Percentiles rank a stretch among this genome's conserved stretches.
phyloP scores from a whole-genome alignment of 1,140 invertebrate genomes.

The Carposina sasakii region DNA sequence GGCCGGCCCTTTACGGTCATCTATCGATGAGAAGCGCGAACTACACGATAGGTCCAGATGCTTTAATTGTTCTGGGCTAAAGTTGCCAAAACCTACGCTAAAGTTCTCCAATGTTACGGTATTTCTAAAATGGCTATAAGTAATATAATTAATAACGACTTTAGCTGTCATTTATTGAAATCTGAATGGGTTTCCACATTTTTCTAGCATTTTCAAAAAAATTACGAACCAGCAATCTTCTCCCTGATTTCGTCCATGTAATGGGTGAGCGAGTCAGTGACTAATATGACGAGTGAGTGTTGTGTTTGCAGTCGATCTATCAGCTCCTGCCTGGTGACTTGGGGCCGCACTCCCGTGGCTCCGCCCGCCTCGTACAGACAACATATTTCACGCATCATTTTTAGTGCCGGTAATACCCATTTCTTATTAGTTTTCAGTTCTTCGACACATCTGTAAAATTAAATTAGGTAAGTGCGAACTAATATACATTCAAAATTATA shows the following conservation, averaged over 20 bases:
- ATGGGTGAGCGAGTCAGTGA: constrained; percentile 92
- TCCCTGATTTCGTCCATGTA: constrained; percentile 91
- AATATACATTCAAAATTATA: background rate
- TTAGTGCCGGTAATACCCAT: constrained; percentile 95
- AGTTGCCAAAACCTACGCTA: no score
- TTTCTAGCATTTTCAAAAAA: no score
- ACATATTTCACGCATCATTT: constrained; percentile 97
- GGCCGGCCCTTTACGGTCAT: no score
- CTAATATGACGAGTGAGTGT: constrained; percentile 93
- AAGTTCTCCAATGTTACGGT: no score
- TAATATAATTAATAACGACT: no score
- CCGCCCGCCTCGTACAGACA: constrained; percentile 90
- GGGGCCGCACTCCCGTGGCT: constrained; percentile 75
- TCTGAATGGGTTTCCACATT: no score
- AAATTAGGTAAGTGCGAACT: background rate
- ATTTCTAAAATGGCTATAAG: no score
- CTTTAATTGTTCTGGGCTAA: no score
- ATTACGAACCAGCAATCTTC: constrained; percentile 49
- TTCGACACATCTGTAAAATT: constrained; percentile 83
- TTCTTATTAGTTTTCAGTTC: constrained; percentile 90
- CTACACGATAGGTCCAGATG: no score
- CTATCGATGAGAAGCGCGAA: no score
- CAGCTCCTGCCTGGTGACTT: constrained; percentile 78
- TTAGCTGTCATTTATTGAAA: no score
- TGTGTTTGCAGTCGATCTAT: constrained; percentile 94